Percentiles rank a stretch among this genome's conserved stretches.
These are phyloP conservation scores for Bombycilla garrulus DNA, from an alignment of 2,113 vertebrate species.

Conservation along the genomic window DNA sequence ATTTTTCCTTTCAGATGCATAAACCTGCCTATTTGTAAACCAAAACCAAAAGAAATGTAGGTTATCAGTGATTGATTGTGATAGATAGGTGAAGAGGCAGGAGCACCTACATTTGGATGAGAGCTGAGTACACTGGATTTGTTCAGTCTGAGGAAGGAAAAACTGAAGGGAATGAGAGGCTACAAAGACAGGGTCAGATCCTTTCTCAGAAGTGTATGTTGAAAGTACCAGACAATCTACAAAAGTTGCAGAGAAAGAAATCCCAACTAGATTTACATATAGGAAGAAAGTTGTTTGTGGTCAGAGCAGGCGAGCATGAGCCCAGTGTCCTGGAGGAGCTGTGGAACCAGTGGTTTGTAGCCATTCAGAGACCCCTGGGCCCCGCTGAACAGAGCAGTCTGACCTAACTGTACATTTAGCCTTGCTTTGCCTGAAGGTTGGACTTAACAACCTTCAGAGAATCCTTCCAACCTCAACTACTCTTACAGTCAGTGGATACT, in stretches of 20 bases:
- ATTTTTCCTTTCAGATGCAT: neutral
- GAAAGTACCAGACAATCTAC: neutral
- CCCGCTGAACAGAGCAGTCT: neutral
- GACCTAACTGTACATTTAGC: neutral
- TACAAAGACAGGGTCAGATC: neutral
- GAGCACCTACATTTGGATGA: neutral
- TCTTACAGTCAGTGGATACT: neutral
- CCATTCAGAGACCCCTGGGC: neutral
- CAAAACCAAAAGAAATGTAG: neutral
- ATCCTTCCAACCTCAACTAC: neutral
- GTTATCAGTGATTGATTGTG: neutral
- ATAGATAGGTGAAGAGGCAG: neutral
- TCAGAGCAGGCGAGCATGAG: neutral
- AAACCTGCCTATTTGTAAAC: neutral
- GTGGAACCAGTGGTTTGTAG: neutral
- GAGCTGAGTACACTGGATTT: neutral
- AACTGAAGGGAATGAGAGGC: neutral
- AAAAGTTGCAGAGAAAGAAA: neutral
- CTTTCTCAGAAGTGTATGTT: neutral
- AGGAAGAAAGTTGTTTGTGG: neutral
- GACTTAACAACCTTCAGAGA: neutral
- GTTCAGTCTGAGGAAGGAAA: neutral
- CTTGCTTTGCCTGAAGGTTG: neutral
- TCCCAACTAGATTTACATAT: neutral
- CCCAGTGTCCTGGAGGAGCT: neutral